Base-by-base conservation (phyloP, 2,888 invertebrate species). In the Drosophila diplacantha region DNA sequence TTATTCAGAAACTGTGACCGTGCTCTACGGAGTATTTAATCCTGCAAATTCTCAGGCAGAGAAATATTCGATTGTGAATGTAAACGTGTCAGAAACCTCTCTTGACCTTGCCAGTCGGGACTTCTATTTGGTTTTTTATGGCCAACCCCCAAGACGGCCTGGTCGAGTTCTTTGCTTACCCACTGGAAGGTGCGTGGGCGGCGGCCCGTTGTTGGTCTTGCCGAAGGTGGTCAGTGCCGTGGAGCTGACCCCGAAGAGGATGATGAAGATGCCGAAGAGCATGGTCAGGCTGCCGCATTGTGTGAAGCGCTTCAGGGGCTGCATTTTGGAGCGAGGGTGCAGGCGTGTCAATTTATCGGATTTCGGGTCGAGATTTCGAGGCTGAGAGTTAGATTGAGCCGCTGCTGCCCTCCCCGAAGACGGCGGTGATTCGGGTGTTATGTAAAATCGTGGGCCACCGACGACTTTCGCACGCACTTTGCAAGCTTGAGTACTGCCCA, bases 211-310 rank as follows among this genome's bases (percentile, higher is more conserved):
- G 81, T 90, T 91, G 62, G 91, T 91, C 87, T 93, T 93, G 39
- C 93, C 93, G 74, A 93, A 93, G 18, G 93, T 92, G 1, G 93
- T 93, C 61, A 93, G 88, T 1, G 93, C 93, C 76, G 92, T 91
- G 2, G 92, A 91, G 75, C 88, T 89, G 39, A 89, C 88, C 32
- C 88, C 88, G 73, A 89, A 89, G 16, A 89, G 78, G 32, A 89
- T 81, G 57, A 89, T 87, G 70, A 89, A 89, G 52, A 89, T 86
- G 31, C 83, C 85, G 69, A 89, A 88, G 29, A 89, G 78, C 86
- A 88, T 88, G 53, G 88, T 89, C 71, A 89, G 77, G 72, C 88
- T 88, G 62, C 88, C 88, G 71, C 88, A 89, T 77, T 89, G 88
- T 74, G 88, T 88, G 66, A 87, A 88, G 50, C 88, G 85, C 80